Conservation (phyloP, 2,797 vertebrate species). For the Gymnoscopelus braueri region DNA sequence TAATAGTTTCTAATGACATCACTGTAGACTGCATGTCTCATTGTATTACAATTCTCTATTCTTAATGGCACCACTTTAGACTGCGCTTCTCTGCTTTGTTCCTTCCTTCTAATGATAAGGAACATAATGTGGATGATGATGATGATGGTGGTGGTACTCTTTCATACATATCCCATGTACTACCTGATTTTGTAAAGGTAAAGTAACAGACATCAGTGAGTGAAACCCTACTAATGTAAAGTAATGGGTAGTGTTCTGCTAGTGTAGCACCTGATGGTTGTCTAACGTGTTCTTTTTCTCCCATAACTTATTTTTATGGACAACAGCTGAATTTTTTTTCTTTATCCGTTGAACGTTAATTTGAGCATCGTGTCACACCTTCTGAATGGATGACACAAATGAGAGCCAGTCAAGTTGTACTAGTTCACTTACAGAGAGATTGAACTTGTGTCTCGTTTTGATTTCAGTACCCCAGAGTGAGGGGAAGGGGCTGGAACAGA, state of each 20-base stretch:
- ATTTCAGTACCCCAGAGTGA: conserved; percentile 88
- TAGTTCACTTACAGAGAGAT: background rate
- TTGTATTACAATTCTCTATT: conserved; percentile 46
- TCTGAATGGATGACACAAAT: background rate
- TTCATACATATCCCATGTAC: conserved; percentile 60
- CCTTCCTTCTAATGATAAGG: conserved; percentile 60
- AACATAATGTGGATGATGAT: conserved; percentile 66
- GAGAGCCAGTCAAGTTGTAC: background rate
- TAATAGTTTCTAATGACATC: background rate
- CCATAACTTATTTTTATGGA: background rate
- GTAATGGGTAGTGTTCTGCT: conserved; percentile 39
- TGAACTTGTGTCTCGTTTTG: conserved; percentile 30
- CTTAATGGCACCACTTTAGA: conserved; percentile 57
- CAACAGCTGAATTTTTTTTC: background rate
- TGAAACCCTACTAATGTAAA: conserved; percentile 41
- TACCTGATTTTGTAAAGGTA: conserved; percentile 63
- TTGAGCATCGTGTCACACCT: no score
- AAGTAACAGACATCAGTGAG: conserved; percentile 48
- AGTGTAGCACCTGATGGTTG: conserved; percentile 2
- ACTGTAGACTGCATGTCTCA: conserved; percentile 15
- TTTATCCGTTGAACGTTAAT: background rate
- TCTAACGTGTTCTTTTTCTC: conserved; percentile 12
- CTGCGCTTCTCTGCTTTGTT: conserved; percentile 60
- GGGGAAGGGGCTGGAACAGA: conserved; percentile 96
- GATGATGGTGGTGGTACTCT: conserved; percentile 51